Evolutionary conservation across 2,113 vertebrate genomes (phyloP).

Genomic region (Colius striatus): DNA sequence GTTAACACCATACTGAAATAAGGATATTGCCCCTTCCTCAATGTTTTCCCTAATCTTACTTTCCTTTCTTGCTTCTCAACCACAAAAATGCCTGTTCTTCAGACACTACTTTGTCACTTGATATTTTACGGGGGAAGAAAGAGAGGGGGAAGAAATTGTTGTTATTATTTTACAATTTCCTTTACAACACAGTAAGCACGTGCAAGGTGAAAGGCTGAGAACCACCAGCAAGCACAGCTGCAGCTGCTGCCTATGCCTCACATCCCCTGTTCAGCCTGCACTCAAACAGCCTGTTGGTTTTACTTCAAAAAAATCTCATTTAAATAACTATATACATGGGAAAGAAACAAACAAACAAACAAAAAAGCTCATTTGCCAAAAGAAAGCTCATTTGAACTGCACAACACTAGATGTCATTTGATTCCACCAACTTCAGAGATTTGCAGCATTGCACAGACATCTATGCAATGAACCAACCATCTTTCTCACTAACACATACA

Average conservation of each 20-base stretch:
- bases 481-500: background rate
- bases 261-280: background rate
- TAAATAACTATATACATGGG: background rate
- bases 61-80: background rate
- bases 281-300: background rate
- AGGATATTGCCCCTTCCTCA: background rate
- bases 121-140: background rate
- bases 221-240: background rate
- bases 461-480: fast-evolving
- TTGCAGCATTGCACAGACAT: background rate
- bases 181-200: background rate
- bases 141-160: background rate
- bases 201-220: constrained; percentile 25
- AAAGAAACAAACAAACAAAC: too few species aligned
- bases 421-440: background rate
- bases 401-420: background rate
- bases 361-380: background rate
- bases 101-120: background rate
- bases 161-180: constrained; percentile 32
- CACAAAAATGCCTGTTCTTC: background rate
- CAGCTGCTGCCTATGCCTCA: background rate
- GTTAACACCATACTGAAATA: background rate
- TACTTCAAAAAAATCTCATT: background rate
- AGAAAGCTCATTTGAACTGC: background rate
- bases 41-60: background rate